Base-by-base conservation (phyloP, 2,797 vertebrate species). In the Sebastes taczanowskii region DNA sequence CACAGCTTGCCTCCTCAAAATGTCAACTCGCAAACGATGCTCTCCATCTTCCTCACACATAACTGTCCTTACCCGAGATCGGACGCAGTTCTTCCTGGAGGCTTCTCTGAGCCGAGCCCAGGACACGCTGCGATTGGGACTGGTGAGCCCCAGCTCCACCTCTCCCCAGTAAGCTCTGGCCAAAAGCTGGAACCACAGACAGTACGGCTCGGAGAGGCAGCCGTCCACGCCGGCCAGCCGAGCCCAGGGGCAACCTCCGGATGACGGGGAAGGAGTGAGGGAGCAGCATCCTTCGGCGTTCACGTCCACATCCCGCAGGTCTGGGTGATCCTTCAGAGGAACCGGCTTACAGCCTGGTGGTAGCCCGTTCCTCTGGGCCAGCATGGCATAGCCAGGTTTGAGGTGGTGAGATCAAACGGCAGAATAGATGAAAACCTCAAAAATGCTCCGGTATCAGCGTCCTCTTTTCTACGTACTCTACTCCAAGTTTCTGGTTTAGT, bases 141-240 rank as follows among this genome's bases (percentile, higher is more conserved):
- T 87, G 68, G 88, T 88, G 56, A 95, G 88, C 11, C 94, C 95
- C 68, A 95, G 83, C 67, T 96, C 95, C 84, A 96, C 87, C 23
- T 96, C 94, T 1, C 95, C 94, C 94, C 95, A 95, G 86, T 95
- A 95, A 1, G 95, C 94, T 75, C 92, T 81, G 80, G 95, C 95
- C 85, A 96, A 78, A 13, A 95, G 93, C 92, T 94, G 94, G 81
- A 96, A 94, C 95, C 96, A 96, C 6, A 96, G 93, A 38, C 95
- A 96, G 92, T 95, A 95, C 5, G 95, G 94, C 87, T 96, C 95
- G 0, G 94, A 94, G 81, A 95, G 73, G 87, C 96, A 96, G 71
- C 93, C 92, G 3, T 96, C 95, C 69, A 92, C 87, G 2, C 95
- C 95, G 1, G 94, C 94, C 73, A 95, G 90, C 6, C 92, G 91